Percentiles rank a stretch among this genome's conserved stretches.
Conservation (phyloP, 2,113 vertebrate genomes). For the Anarhynchus alexandrinus region DNA sequence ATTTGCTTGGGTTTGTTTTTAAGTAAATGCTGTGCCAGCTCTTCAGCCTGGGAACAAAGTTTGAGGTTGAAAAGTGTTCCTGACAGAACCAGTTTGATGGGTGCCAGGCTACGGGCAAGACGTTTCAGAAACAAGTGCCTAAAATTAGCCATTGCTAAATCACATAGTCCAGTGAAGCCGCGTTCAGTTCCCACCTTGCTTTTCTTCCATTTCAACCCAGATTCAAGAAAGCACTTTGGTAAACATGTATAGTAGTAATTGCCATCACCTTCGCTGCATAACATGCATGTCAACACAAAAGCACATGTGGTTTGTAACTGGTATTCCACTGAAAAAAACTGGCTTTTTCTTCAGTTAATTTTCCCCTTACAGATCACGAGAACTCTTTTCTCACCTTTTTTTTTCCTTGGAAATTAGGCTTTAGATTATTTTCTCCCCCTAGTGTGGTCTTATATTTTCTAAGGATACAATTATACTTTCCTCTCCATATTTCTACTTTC, state of each 20-base stretch:
- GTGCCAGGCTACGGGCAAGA: conserved; percentile 11
- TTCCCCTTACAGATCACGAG: not conserved
- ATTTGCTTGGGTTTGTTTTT: conserved; percentile 48
- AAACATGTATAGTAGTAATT: not conserved
- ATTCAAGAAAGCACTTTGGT: not conserved
- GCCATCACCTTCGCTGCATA: not conserved
- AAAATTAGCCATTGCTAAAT: conserved; percentile 8
- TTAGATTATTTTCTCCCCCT: not conserved
- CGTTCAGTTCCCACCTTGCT: not conserved
- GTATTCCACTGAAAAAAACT: not conserved
- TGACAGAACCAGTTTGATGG: conserved; percentile 16
- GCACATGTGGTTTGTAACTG: not conserved
- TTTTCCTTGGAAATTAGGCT: not conserved
- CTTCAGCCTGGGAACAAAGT: conserved; percentile 52
- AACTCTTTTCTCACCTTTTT: not conserved
- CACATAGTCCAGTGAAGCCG: not conserved
- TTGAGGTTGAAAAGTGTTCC: conserved; percentile 28
- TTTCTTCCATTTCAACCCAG: not conserved
- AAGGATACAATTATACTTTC: not conserved
- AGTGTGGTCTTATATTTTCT: not conserved
- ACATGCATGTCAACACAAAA: not conserved
- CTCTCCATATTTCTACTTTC: not conserved
- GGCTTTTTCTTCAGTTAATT: not conserved
- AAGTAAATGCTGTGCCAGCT: conserved; percentile 1
- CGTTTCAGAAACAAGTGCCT: not conserved